Evolutionary conservation across 64 coral and sea anemone species (phyloP).

Genomic region (Acropora yongei): DNA sequence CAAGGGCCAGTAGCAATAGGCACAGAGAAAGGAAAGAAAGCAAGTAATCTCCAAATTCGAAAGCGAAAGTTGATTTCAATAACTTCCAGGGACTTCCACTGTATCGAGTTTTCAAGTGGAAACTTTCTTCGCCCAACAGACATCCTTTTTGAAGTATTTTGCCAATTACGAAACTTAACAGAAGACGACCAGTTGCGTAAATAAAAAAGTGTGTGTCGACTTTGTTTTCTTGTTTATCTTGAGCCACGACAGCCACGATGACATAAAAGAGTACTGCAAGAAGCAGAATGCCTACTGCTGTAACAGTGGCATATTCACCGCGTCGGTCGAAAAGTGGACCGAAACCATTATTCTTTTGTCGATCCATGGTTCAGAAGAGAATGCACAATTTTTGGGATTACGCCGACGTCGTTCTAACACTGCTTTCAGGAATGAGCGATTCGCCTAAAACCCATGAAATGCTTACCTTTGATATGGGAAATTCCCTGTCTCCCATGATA

Average conservation of each 20-base stretch:
- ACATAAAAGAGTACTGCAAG: background rate
- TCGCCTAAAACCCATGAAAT: too few relatives aligned
- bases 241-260: too few relatives aligned
- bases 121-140: too few relatives aligned
- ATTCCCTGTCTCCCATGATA: too few relatives aligned
- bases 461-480: too few relatives aligned
- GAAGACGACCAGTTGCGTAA: slow-evolving; percentile 32
- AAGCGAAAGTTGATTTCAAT: slow-evolving; percentile 53
- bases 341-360: slow-evolving; percentile 65
- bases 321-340: background rate
- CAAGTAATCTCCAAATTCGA: background rate
- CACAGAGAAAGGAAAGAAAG: too few relatives aligned
- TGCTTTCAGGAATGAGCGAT: too few relatives aligned
- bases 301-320: too few relatives aligned
- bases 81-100: too few relatives aligned
- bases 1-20: background rate
- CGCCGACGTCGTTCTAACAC: too few relatives aligned
- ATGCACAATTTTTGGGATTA: background rate
- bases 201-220: background rate
- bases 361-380: background rate
- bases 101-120: too few relatives aligned
- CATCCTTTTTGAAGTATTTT: too few relatives aligned
- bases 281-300: background rate
- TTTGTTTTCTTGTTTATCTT: background rate
- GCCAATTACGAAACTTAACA: slow-evolving; percentile 32